Evolutionary conservation across 2,888 invertebrate species (phyloP), one percentile per base, ranked within the genome.

Genomic region (Graphium colonna): DNA sequence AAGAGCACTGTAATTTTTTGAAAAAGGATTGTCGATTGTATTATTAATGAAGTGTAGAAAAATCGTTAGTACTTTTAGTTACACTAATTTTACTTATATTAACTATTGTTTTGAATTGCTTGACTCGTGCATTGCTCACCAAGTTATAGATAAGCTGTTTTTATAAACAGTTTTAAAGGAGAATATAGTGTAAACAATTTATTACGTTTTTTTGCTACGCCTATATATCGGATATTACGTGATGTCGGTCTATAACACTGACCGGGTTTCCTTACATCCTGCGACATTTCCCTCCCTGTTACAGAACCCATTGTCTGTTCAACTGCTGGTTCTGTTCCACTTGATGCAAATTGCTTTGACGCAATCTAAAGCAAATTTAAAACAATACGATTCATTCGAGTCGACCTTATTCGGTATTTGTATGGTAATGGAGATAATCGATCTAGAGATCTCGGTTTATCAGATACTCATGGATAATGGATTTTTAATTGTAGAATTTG

Each of bases 251-350:
- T 28, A 5, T 12, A 26, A 15, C 33, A 41, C 41, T 49, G 52
- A 31, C 38, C 47, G 38, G 26, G 38, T 42, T 50, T 56, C 36
- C 43, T 48, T 53, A 46, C 64, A 77, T 82, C 81, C 83, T 82
- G 79, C 65, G 74, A 68, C 74, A 67, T 65, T 75, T 69, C 69
- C 67, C 58, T 61, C 62, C 70, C 68, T 70, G 69, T 79, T 79
- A 75, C 82, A 71, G 77, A 76, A 77, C 54, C 76, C 67, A 82
- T 83, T 84, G 54, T 54, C 50, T 15, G 38, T 21, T 21, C 3
- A 21, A 21, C 21, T 21, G 21, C 82, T 79, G 69, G 71, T 73
- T 79, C 71, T 75, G 82, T 83, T 81, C 80, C 79, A 84, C 75
- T 84, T 75, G 73, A 73, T 72, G 72, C 73, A 66, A 73, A 71